Evolutionary conservation across 1,140 invertebrate genomes (phyloP).

Genomic region (Hyposmocoma kahamanoa): DNA sequence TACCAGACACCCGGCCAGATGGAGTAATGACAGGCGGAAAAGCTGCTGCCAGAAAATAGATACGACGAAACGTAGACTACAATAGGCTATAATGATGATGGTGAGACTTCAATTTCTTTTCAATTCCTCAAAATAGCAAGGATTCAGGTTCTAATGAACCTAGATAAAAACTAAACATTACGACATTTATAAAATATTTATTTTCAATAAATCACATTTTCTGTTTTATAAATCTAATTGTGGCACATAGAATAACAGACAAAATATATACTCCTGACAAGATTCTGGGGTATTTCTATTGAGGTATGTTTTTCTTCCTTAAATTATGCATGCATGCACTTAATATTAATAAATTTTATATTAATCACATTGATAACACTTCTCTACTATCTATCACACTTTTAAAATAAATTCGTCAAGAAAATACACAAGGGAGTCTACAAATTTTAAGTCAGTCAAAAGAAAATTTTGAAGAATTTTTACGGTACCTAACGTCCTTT

Average conservation of each 20-base stretch:
- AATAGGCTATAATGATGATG: no score
- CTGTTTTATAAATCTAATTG: constrained; percentile 51
- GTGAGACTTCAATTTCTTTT: no score
- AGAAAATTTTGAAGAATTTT: neutral
- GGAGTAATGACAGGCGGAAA: no score
- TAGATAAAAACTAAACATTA: constrained; percentile 12
- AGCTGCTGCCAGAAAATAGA: no score
- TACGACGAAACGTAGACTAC: no score
- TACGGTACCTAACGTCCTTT: neutral
- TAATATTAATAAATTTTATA: neutral
- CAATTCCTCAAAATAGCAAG: no score
- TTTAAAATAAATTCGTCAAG: constrained; percentile 57
- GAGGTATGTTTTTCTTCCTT: constrained; percentile 46
- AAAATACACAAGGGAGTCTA: neutral
- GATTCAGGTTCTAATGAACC: no score
- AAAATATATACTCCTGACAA: constrained; percentile 43
- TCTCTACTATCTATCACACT: constrained; percentile 27
- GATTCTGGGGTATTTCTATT: constrained; percentile 15
- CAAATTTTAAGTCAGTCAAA: neutral
- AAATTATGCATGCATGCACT: constrained; percentile 12
- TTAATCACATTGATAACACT: constrained; percentile 32
- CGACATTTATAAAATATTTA: constrained; percentile 69
- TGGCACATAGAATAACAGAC: constrained; percentile 63
- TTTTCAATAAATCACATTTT: constrained; percentile 62
- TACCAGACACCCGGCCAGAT: no score